These are phyloP conservation scores for Tetrax tetrax DNA, from an alignment of 2,113 vertebrate genomes.

Conservation along the genomic window DNA sequence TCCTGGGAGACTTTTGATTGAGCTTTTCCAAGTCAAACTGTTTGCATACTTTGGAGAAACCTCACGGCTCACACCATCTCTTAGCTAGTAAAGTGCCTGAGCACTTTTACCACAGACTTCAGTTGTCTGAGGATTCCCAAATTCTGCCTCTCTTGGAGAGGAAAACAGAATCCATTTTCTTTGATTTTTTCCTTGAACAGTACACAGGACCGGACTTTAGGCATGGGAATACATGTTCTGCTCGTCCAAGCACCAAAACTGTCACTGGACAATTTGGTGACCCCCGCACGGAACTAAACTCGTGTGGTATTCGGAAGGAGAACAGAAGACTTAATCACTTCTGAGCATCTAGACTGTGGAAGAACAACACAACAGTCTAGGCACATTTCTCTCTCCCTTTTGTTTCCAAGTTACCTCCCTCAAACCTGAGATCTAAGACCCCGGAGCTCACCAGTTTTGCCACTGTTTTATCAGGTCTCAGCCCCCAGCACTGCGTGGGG, in stretches of 20 bases:
- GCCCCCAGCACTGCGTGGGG: neutral
- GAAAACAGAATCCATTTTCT: neutral
- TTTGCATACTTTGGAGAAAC: neutral
- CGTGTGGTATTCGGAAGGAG: rapidly evolving
- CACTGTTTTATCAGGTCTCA: neutral
- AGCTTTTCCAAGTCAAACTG: neutral
- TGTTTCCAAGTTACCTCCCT: neutral
- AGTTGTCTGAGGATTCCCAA: neutral
- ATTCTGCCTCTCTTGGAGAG: neutral
- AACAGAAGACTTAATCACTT: neutral
- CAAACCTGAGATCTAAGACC: neutral
- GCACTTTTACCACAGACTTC: neutral
- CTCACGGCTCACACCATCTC: neutral
- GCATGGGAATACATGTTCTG: neutral
- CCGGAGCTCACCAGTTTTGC: neutral
- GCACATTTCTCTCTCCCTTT: neutral
- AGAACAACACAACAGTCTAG: neutral
- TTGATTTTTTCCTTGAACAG: neutral
- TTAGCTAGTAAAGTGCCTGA: neutral
- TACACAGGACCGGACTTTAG: neutral
- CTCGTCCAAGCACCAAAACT: neutral
- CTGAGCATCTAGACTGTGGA: neutral
- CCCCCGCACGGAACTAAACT: neutral
- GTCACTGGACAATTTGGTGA: neutral
- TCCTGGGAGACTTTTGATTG: neutral